Base-by-base conservation (phyloP, 2,888 invertebrate genomes). In the Polylopha cassiicola region DNA sequence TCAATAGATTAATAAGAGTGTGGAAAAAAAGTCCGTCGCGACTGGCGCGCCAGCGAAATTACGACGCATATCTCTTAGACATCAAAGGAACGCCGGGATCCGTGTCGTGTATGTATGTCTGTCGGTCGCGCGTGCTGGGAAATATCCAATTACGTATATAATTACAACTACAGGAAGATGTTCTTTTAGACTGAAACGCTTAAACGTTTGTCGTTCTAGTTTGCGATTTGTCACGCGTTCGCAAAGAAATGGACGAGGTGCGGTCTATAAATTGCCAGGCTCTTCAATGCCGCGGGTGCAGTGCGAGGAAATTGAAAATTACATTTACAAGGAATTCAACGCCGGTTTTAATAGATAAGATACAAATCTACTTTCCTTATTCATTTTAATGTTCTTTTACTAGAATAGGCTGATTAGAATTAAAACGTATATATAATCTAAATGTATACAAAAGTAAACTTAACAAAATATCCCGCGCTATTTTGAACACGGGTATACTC, bases 101-200 rank as follows among this genome's bases (percentile, higher is more conserved):
- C 46, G 46, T 46, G 47, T 28, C 42, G 49, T 41, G 42, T 47
- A 47, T 57, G 58, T 58, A 51, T 55, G 58, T 51, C 49, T 51
- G 44, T 27, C 46, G 50, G 51, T 38, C 49, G 47, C 57, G 44
- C 55, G 51, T 54, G 52, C 61, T 53, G 51, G 61, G 65, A 66
- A 57, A 56, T 47, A 47, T 55, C 53, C 59, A 61, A 64, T 66
- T 66, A 65, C 44, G 45, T 36, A 16, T 26, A 34, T 39, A 41
- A 41, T 41, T 41, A 41, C 46, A 48, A 46, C 51, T 43, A 47
- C 46, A 45, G 44, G 34, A 49, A 43, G 42, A 57, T 49, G 51
- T 42, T 46, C 50, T 43, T 41, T 39, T 41, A 34, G 38, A 43
- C 43, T 46, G 45, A 47, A 43, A 47, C 43, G 50, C 47, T 38